Conservation (phyloP, 2,888 invertebrate species). For the Drosophila gaucha region DNA sequence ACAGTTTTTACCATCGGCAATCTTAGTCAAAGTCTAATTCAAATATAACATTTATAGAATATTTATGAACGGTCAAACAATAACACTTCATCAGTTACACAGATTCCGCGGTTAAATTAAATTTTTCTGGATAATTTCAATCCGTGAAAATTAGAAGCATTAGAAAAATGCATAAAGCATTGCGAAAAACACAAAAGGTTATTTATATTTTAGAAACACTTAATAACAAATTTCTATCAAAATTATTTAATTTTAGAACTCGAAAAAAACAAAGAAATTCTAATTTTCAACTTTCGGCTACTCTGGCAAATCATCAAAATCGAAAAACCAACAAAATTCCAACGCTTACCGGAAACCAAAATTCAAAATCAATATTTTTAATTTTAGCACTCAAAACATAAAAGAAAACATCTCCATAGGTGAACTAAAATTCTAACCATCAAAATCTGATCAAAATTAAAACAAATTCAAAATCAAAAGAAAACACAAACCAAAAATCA, state of each 20-base stretch:
- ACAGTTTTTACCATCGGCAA: no score
- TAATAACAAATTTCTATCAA: slow-evolving; percentile 38
- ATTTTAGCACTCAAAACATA: slow-evolving; percentile 21
- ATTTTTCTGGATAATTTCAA: no score
- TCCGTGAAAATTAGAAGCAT: no score
- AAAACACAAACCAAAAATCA: slow-evolving; percentile 11
- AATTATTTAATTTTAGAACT: slow-evolving; percentile 60
- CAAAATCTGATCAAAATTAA: slow-evolving; percentile 16
- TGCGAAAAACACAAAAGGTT: not conserved
- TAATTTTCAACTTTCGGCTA: slow-evolving; percentile 65
- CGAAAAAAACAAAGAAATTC: slow-evolving; percentile 35
- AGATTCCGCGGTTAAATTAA: no score
- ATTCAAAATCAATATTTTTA: slow-evolving; percentile 40
- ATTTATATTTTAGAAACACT: not conserved
- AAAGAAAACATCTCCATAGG: not conserved
- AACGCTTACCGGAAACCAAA: slow-evolving; percentile 22
- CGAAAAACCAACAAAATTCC: slow-evolving; percentile 20
- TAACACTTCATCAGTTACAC: no score
- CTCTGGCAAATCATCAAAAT: slow-evolving; percentile 62
- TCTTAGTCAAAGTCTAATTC: no score
- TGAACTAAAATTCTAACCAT: slow-evolving; percentile 6
- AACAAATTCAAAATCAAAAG: slow-evolving; percentile 11
- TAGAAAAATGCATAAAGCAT: no score
- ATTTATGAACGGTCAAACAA: no score
- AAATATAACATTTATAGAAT: no score